Base-by-base conservation (phyloP, 2,888 invertebrate genomes). In the Margaritifera margaritifera region DNA sequence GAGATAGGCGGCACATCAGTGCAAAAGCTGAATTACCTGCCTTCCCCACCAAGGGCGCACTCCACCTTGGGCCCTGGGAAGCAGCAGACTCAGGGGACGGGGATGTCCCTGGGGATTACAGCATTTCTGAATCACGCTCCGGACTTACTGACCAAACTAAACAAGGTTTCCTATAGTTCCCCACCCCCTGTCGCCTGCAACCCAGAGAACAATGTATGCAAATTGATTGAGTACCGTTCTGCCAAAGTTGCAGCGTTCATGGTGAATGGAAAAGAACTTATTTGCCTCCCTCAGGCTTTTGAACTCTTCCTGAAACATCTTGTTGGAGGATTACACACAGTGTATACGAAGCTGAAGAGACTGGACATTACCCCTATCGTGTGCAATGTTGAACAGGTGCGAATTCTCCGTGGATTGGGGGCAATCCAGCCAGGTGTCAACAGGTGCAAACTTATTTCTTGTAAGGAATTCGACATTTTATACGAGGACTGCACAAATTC, bases 341-440 rank as follows among this genome's bases (percentile, higher is more conserved):
- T 99, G 89, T 99, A 99, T 91, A 99, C 99, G 66, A 99, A 99
- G 91, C 93, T 99, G 87, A 99, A 99, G 92, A 93, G 99, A 85
- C 93, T 99, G 90, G 98, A 99, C 93, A 99, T 99, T 92, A 96
- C 97, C 90, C 98, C 98, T 82, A 93, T 99, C 87, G 98, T 99
- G 89, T 99, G 99, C 93, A 99, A 99, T 92, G 99, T 99, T 90
- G 99, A 99, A 91, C 98, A 99, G 93, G 99, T 99, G 90, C 94
- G 99, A 88, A 98, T 99, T 89, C 93, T 99, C 87, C 94, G 99
- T 63, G 98, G 98, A 66, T 94, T 99, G 77, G 99, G 99, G 80
- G 99, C 99, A 91, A 99, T 99, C 88, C 99, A 99, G 92, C 99
- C 99, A 60, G 99, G 99, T 82, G 99, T 99, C 90, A 99, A 99